Conservation (phyloP, 2,113 vertebrate genomes). For the Thermophis baileyi region DNA sequence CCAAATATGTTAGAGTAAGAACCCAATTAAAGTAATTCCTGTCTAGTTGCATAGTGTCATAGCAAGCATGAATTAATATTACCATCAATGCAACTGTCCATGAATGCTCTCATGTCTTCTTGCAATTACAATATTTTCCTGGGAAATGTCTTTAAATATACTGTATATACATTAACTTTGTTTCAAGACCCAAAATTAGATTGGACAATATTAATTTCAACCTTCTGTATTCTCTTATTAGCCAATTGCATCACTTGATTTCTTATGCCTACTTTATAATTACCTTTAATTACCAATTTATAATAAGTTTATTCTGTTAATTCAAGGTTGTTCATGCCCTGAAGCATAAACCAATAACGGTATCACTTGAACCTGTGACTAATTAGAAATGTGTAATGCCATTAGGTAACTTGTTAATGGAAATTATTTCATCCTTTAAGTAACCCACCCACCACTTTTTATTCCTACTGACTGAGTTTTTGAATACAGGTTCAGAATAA, state of each 20-base stretch:
- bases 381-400: conserved; percentile 63
- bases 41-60: conserved; percentile 14
- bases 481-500: neutral
- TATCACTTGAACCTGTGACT: conserved; percentile 56
- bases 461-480: conserved; percentile 19
- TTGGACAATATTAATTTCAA: conserved; percentile 65
- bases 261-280: conserved; percentile 67
- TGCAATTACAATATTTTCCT: conserved; percentile 64
- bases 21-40: neutral
- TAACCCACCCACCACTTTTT: conserved; percentile 14
- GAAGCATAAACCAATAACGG: conserved; percentile 60
- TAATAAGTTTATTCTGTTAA: conserved; percentile 76
- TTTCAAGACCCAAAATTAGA: conserved; percentile 69
- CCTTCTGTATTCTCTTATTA: conserved; percentile 63
- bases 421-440: conserved; percentile 61
- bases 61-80: conserved; percentile 55
- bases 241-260: conserved; percentile 62
- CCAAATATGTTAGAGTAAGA: neutral
- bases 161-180: conserved; percentile 55
- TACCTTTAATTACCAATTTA: conserved; percentile 70
- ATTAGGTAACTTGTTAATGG: conserved; percentile 45
- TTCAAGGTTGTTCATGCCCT: conserved; percentile 62
- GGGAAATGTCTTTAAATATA: conserved; percentile 66
- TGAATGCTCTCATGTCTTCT: conserved; percentile 46
- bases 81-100: conserved; percentile 57